These are phyloP conservation scores for Schizothorax lantsangensis DNA, from an alignment of 2,797 vertebrate species.

Conservation along the genomic window DNA sequence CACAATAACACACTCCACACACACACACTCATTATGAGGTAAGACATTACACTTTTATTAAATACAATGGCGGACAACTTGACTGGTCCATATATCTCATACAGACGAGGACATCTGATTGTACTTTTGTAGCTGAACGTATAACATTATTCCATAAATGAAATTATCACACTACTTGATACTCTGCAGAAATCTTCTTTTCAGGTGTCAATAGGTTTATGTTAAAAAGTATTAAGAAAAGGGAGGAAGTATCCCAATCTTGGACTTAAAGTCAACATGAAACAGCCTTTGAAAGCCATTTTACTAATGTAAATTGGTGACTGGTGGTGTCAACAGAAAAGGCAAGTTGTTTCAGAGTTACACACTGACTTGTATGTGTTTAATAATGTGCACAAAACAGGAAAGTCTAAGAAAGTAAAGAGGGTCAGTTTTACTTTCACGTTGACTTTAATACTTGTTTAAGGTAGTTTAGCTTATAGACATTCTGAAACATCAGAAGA, in stretches of 20 bases:
- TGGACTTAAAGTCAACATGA: not conserved
- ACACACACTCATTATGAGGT: constrained; percentile 67
- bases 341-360: not conserved
- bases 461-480: constrained; percentile 51
- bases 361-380: not conserved
- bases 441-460: constrained; percentile 8
- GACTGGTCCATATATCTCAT: constrained; percentile 86
- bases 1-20: constrained; percentile 38
- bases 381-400: not conserved
- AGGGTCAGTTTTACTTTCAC: not conserved
- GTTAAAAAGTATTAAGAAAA: constrained; percentile 17
- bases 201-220: not conserved
- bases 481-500: constrained; percentile 32
- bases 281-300: not conserved
- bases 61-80: constrained; percentile 93
- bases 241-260: not conserved
- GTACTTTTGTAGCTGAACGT: constrained; percentile 47
- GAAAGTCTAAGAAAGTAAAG: not conserved
- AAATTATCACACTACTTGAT: constrained; percentile 24
- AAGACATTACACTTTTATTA: constrained; percentile 93
- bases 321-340: not conserved
- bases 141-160: constrained; percentile 27
- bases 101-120: constrained; percentile 72
- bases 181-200: constrained; percentile 1
- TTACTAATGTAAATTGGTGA: not conserved